These are phyloP conservation scores for Pilophorus perplexus DNA, from an alignment of 2,888 invertebrate species.

Conservation along the genomic window DNA sequence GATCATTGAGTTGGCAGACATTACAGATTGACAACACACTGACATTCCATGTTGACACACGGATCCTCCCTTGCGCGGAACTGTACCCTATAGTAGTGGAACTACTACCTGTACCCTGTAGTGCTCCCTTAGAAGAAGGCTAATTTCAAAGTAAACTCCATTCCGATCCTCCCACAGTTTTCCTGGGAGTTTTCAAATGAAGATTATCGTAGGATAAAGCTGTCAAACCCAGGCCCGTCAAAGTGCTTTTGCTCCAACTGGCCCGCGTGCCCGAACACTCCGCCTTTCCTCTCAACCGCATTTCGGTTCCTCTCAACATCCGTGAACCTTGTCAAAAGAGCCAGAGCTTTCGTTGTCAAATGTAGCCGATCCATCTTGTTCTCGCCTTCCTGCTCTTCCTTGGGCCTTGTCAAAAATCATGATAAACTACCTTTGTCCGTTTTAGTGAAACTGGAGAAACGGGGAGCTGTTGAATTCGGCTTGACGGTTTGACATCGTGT, in stretches of 20 bases:
- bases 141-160: neutral
- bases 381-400: constrained; percentile 14
- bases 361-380: constrained; percentile 25
- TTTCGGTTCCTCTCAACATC: neutral
- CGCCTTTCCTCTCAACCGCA: neutral
- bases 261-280: neutral
- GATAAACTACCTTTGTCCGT: neutral
- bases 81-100: no score
- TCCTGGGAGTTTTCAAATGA: constrained; percentile 1
- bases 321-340: constrained; percentile 1
- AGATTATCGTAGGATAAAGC: neutral
- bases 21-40: no score
- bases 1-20: no score
- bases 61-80: no score
- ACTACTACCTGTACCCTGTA: no score
- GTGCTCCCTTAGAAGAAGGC: no score
- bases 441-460: neutral
- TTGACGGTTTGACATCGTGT: constrained; percentile 6
- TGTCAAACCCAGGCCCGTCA: constrained; percentile 8
- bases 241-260: neutral
- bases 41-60: no score
- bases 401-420: constrained; percentile 9
- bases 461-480: constrained; percentile 2
- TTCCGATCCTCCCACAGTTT: neutral
- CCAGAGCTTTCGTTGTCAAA: constrained; percentile 3